Evolutionary conservation across 2,888 invertebrate genomes (phyloP), one percentile per base, ranked within the genome.

Genomic region (Drosophila silvestris): DNA sequence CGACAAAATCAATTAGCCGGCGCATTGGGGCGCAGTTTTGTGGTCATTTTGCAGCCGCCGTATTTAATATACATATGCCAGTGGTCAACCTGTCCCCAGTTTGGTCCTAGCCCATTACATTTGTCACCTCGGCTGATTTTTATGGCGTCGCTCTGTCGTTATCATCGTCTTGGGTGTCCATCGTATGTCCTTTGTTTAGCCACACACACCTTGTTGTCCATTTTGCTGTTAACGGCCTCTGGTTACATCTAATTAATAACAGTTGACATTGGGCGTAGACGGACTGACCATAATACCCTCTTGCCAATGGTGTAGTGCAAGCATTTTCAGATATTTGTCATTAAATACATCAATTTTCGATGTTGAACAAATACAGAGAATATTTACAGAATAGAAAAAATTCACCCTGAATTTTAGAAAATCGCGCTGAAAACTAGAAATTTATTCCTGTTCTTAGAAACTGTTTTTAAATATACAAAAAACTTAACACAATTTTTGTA

Each of bases 81-180:
- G 9, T 47, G 5, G 41, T 66, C 52, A 59, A 65, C 57, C 61
- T 58, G 58, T 53, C 16, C 41, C 47, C 26, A 28, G 61, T 14
- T 32, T 58, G 37, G 37, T 53, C 44, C 37, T 60, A 41, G 80
- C 63, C 82, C 71, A 83, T 85, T 82, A 75, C 67, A 73, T 78
- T 89, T 87, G 88, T 76, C 85, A 85, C 90, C 85, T 85, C 70
- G 82, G 80, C 78, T 67, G 90, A 79, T 82, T 83, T 85, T 85
- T 87, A 85, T 83, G 76, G 79, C 85, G 32, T 56, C n/a, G 28
- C 56, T 28, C 57, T 67, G 69, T 63, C 56, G 50, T 73, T 70
- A 74, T 74, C 54, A 37, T 28, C 80, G 53, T 69, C 85, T 80
- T 80, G 87, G 85, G 87, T 74, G 89, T 77, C 51, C 57, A 41